These are phyloP conservation scores for Tringa solitaria DNA, from an alignment of 2,113 vertebrate species.

Conservation along the genomic window DNA sequence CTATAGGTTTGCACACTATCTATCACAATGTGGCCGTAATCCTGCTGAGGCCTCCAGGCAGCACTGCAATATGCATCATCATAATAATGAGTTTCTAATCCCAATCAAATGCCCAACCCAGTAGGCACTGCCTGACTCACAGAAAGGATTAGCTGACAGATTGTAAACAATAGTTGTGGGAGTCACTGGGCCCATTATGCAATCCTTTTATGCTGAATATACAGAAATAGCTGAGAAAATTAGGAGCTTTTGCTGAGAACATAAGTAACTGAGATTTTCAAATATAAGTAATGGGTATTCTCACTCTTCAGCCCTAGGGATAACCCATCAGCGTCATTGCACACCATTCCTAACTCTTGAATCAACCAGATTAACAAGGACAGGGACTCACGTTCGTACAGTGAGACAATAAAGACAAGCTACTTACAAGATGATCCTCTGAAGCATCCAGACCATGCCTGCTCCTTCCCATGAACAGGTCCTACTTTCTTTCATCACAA, in stretches of 20 bases:
- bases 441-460: background rate
- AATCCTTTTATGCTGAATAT: constrained; percentile 48
- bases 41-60: constrained; percentile 25
- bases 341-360: background rate
- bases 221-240: constrained; percentile 42
- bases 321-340: background rate
- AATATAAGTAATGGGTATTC: background rate
- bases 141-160: constrained; percentile 38
- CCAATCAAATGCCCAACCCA: constrained; percentile 45
- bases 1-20: background rate
- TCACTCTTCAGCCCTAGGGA: background rate
- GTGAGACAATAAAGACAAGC: background rate
- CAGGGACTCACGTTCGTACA: background rate
- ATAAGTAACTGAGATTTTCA: background rate
- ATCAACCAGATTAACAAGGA: background rate
- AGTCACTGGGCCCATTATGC: background rate
- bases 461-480: background rate
- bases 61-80: background rate
- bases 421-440: constrained; percentile 20
- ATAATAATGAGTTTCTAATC: constrained; percentile 29
- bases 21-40: background rate
- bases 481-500: background rate
- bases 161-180: constrained; percentile 28
- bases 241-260: constrained; percentile 12
- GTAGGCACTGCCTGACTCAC: constrained; percentile 2